phyloP scores from a whole-genome alignment of 2,888 invertebrate species.

The Eupithecia exiguata region DNA sequence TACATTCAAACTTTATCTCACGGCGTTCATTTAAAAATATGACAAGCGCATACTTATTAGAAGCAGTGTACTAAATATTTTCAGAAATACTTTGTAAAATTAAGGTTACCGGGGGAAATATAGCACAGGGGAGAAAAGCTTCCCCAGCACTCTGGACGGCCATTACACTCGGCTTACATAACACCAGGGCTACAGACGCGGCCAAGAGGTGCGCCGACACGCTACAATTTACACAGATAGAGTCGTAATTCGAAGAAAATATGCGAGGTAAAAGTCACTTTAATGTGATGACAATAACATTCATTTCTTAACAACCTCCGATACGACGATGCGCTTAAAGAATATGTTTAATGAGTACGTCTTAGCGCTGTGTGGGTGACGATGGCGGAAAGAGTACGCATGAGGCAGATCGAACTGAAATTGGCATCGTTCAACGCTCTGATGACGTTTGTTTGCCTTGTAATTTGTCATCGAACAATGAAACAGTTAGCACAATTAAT shows the following conservation, averaged over 20 bases:
- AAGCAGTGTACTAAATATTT: conserved; percentile 55
- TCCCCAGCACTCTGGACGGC: conserved; percentile 71
- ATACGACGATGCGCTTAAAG: conserved; percentile 60
- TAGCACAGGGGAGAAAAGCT: conserved; percentile 61
- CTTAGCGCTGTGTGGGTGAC: conserved; percentile 65
- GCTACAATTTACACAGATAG: conserved; percentile 44
- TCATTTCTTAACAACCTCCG: conserved; percentile 56
- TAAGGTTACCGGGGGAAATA: conserved; percentile 62
- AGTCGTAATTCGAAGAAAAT: conserved; percentile 53
- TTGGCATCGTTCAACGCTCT: conserved; percentile 66
- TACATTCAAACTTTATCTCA: conserved; percentile 35
- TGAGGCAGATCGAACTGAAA: conserved; percentile 79
- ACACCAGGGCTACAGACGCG: conserved; percentile 79
- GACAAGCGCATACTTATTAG: conserved; percentile 41
- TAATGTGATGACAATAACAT: conserved; percentile 58
- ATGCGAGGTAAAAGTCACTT: conserved; percentile 58
- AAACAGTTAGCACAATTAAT: conserved; percentile 45
- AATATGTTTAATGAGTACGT: conserved; percentile 75
- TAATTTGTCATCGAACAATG: conserved; percentile 61
- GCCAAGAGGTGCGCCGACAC: conserved; percentile 67
- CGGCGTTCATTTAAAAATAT: conserved; percentile 52
- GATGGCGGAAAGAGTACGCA: conserved; percentile 51
- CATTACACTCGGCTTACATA: conserved; percentile 82
- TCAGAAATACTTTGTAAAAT: conserved; percentile 55
- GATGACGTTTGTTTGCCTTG: conserved; percentile 64